Percentiles rank a stretch among this genome's conserved stretches.
phyloP scores from a whole-genome alignment of 1,140 invertebrate species.

The Polypedilum pembai region DNA sequence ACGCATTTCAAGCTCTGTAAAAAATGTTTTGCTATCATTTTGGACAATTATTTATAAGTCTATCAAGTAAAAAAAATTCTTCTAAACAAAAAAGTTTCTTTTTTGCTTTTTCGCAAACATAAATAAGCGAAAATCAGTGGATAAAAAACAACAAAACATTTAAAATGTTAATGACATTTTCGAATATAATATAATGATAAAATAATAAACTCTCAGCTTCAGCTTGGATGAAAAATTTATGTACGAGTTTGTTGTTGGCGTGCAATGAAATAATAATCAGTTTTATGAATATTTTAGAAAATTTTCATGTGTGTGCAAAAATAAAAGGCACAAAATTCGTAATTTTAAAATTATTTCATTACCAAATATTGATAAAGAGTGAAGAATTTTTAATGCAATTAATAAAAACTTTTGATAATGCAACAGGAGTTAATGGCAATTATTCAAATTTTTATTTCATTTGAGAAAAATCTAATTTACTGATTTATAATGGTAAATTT shows the following conservation, averaged over 20 bases:
- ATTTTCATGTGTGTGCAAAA: neutral
- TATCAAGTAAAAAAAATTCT: neutral
- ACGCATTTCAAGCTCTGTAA: no score
- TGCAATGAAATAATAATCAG: constrained; percentile 1
- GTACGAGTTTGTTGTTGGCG: neutral
- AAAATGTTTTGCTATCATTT: no score
- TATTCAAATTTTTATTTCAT: neutral
- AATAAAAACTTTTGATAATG: no score
- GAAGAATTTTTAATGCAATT: no score
- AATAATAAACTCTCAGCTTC: neutral
- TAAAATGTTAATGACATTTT: neutral
- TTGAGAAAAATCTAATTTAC: no score
- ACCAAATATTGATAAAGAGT: no score
- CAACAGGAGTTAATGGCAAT: no score
- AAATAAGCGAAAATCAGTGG: neutral
- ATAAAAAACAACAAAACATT: neutral
- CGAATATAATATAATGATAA: neutral
- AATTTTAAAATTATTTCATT: neutral
- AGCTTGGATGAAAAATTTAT: neutral
- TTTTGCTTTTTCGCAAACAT: neutral
- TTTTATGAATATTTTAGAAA: neutral
- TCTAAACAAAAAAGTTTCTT: neutral
- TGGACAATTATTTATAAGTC: constrained; percentile 10
- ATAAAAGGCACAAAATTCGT: neutral
- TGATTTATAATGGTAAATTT: no score